Conservation (phyloP, 2,888 invertebrate species). For the Anodontia alba region DNA sequence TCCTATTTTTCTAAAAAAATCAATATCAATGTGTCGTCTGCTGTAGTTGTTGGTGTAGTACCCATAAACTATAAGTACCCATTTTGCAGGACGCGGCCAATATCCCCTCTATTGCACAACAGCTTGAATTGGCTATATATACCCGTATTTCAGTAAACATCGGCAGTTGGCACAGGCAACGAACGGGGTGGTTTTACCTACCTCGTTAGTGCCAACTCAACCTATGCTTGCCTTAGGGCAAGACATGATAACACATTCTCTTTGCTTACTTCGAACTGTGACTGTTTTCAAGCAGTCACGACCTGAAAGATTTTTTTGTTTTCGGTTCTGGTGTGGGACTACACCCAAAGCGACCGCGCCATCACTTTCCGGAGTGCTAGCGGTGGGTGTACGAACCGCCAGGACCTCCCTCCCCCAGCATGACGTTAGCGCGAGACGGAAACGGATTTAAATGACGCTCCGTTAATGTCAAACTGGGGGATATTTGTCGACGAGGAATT, state of each 20-base stretch:
- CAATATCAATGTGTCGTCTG: too few species aligned
- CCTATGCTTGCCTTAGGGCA: slow-evolving; percentile 7
- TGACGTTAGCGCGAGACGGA: background rate
- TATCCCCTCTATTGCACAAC: slow-evolving; percentile 8
- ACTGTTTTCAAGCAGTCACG: slow-evolving; percentile 4
- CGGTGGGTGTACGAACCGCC: slow-evolving; percentile 10
- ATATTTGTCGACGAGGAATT: background rate
- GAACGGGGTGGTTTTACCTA: background rate
- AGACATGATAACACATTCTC: background rate
- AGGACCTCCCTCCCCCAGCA: slow-evolving; percentile 9
- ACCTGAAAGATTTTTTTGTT: slow-evolving; percentile 6
- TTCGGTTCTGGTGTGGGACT: slow-evolving; percentile 14
- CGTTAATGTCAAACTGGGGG: slow-evolving; percentile 7
- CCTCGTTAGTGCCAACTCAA: slow-evolving; percentile 1
- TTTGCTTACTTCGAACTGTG: slow-evolving; percentile 14
- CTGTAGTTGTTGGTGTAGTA: too few species aligned
- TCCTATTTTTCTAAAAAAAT: too few species aligned
- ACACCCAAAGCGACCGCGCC: slow-evolving; percentile 5
- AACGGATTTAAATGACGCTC: background rate
- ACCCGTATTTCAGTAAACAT: background rate
- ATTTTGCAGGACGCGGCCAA: too few species aligned
- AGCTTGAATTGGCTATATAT: background rate
- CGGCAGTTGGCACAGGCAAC: background rate
- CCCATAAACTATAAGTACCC: too few species aligned
- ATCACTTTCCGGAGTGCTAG: slow-evolving; percentile 12